Base-by-base conservation (phyloP, 2,888 invertebrate species). In the Rotaria socialis region DNA sequence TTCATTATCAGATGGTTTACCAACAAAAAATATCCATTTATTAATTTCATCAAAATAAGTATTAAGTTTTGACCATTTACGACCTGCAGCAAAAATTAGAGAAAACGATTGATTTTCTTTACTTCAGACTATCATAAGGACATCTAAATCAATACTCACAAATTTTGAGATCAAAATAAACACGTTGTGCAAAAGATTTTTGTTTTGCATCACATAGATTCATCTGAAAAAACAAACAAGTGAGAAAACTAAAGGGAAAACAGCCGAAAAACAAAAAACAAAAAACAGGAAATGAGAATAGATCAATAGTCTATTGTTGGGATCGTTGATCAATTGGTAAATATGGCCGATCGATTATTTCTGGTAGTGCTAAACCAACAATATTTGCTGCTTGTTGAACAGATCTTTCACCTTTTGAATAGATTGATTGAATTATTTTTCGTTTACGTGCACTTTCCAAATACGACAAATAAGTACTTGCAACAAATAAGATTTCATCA, bases 381-480 rank as follows among this genome's bases (percentile, higher is more conserved):
- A 87, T 84, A 41, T 85, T 52, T 19, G 85, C 87, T 84, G 87
- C 60, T 84, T 87, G 85, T 85, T 85, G 80, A 60, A 85, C 80
- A 41, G 87, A 60, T 50, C 50, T 80, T 85, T 85, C 85, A 27
- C 85, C 87, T 50, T 85, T 55, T 16, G 85, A 85, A 55, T 87
- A 85, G 52, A 41, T 87, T 8, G 75, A 27, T 41, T 85, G 85
- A 14, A 86, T 55, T 58, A 60, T n/a, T 27, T 85, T 24, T 27
- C 67, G 60, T 74, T 58, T 41, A 16, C 58, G 52, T 35, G 75
- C 67, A 58, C 86, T 86, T 58, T 55, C 50, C 41, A 86, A 52
- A 86, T 86, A 86, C 24, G 86, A 85, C 41, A 55, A 47, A n/a
- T 75, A 67, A 3, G 85, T 22, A 35, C 41, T 47, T 35, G 86